phyloP scores from a whole-genome alignment of 2,888 invertebrate genomes.

The Drosophila pseudotakahashii region DNA sequence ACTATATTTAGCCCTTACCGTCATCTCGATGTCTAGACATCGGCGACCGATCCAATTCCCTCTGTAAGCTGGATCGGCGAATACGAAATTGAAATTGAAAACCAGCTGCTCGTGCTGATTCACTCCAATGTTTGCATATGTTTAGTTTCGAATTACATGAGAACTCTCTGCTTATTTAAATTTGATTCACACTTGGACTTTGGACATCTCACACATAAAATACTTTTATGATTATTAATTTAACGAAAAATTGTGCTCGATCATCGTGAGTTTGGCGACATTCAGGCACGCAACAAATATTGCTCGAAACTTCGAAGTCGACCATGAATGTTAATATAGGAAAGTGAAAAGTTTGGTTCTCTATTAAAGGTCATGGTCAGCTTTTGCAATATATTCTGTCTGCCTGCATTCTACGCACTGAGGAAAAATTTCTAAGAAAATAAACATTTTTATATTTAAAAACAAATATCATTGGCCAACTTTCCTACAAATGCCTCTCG shows the following conservation, averaged over 20 bases:
- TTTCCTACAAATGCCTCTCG: too few species aligned
- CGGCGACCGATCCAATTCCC: slow-evolving; percentile 35
- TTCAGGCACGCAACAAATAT: neutral
- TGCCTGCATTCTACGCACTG: neutral
- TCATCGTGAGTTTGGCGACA: slow-evolving; percentile 17
- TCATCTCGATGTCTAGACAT: slow-evolving; percentile 20
- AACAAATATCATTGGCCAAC: neutral
- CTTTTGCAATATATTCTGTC: neutral
- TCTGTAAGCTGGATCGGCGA: slow-evolving; percentile 33
- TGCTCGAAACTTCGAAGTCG: neutral
- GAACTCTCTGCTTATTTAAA: slow-evolving; percentile 8
- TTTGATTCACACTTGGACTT: slow-evolving; percentile 26
- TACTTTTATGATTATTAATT: slow-evolving; percentile 1
- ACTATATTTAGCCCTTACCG: slow-evolving; percentile 55
- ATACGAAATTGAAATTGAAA: slow-evolving; percentile 34
- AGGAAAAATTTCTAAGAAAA: neutral
- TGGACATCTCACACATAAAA: neutral
- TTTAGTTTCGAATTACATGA: slow-evolving; percentile 24
- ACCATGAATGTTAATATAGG: neutral
- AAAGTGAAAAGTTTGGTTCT: neutral
- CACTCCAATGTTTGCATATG: slow-evolving; percentile 25
- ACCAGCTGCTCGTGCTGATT: slow-evolving; percentile 24
- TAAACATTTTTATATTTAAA: neutral
- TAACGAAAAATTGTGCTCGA: slow-evolving; percentile 7
- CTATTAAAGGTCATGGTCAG: neutral